Conservation (phyloP, 2,113 vertebrate genomes). For the Silurus meridionalis region DNA sequence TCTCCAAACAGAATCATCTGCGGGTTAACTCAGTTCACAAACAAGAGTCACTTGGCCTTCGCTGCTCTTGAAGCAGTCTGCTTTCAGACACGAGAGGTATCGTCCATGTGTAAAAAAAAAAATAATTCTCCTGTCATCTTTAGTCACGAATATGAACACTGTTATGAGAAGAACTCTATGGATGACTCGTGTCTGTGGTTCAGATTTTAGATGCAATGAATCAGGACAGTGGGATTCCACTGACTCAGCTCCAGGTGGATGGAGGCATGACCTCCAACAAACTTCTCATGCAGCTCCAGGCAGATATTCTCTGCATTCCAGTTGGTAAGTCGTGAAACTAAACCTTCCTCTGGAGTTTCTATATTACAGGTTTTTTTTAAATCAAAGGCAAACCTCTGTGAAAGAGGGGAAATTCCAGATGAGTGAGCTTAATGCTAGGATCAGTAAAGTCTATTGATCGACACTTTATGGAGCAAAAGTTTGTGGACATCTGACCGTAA, state of each 20-base stretch:
- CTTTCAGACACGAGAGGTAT: conserved; percentile 97
- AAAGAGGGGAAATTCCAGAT: background rate
- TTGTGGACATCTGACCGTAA: too few species aligned
- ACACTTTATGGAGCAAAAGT: too few species aligned
- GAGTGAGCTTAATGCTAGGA: background rate
- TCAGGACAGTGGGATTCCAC: conserved; percentile 88
- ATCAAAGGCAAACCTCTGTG: background rate
- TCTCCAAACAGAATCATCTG: conserved; percentile 87
- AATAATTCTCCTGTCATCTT: background rate
- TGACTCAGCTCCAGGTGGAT: conserved; percentile 85
- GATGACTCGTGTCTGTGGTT: conserved; percentile 4
- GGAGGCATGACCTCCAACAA: conserved; percentile 95
- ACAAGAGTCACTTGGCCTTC: conserved; percentile 93
- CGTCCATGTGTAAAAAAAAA: background rate
- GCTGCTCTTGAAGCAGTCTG: conserved; percentile 97
- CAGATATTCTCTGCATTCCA: conserved; percentile 93
- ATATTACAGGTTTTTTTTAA: background rate
- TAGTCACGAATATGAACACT: background rate
- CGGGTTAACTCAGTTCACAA: conserved; percentile 98
- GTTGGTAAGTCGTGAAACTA: conserved; percentile 78
- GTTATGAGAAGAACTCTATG: background rate
- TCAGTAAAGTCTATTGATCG: too few species aligned
- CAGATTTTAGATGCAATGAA: conserved; percentile 98
- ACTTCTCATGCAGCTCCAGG: conserved; percentile 93
- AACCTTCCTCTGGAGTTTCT: background rate